Evolutionary conservation across 2,888 invertebrate genomes (phyloP).

Genomic region (Cerceris ruficornis): DNA sequence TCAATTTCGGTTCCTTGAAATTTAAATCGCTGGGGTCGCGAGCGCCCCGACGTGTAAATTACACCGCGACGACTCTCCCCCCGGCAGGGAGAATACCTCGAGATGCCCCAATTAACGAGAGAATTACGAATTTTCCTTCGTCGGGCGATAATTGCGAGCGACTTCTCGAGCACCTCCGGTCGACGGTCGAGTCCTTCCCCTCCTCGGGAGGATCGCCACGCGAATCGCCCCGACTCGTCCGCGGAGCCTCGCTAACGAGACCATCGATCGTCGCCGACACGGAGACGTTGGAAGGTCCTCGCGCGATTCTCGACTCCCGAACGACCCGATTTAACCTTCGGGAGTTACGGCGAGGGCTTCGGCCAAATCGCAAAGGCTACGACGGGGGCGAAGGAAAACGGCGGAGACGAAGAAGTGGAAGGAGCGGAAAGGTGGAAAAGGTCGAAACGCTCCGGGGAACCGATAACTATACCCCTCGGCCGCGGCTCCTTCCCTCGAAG

Average conservation of each 20-base stretch:
- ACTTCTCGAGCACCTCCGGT: background rate
- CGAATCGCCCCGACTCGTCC: too few species aligned
- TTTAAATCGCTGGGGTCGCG: constrained; percentile 38
- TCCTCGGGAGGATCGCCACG: too few species aligned
- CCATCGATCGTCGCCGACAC: constrained; percentile 38
- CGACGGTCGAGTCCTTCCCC: too few species aligned
- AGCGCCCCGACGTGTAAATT: background rate
- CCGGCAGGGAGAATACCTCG: background rate
- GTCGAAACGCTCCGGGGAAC: constrained; percentile 66
- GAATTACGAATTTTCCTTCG: background rate
- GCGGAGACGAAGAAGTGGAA: constrained; percentile 4
- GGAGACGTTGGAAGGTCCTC: constrained; percentile 8
- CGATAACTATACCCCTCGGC: constrained; percentile 71
- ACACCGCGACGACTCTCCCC: background rate
- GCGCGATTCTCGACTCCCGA: constrained; percentile 19
- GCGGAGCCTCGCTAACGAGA: constrained; percentile 27
- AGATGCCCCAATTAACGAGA: background rate
- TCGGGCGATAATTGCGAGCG: background rate
- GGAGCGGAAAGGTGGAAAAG: constrained; percentile 46
- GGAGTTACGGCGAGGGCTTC: constrained; percentile 44
- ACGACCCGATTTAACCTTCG: constrained; percentile 52
- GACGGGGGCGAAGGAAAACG: constrained; percentile 2
- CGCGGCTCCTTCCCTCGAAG: constrained; percentile 69
- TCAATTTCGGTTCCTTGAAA: constrained; percentile 55
- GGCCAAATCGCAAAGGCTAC: background rate